phyloP scores from a whole-genome alignment of 2,113 vertebrate species.

The Sialia sialis region DNA sequence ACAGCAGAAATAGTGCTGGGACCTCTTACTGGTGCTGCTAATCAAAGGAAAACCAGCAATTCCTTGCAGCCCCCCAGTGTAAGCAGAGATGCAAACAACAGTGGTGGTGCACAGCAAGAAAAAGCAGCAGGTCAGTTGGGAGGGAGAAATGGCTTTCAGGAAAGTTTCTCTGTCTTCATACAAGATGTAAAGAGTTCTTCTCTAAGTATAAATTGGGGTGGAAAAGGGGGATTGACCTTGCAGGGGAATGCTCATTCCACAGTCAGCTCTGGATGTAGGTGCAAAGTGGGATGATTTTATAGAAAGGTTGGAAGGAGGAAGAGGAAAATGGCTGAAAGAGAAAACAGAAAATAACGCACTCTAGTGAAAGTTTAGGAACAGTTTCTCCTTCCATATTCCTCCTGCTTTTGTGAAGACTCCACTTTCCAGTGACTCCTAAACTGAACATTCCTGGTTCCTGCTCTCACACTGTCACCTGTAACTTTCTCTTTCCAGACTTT shows the following conservation, averaged over 20 bases:
- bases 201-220: background rate
- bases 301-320: background rate
- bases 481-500: background rate
- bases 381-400: background rate
- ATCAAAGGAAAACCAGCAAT: background rate
- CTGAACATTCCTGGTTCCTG: background rate
- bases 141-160: background rate
- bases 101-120: background rate
- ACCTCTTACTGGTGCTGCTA: background rate
- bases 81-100: background rate
- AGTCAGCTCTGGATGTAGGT: background rate
- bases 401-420: background rate
- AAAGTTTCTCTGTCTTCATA: background rate
- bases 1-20: background rate
- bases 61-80: background rate
- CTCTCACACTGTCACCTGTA: background rate
- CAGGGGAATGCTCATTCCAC: background rate
- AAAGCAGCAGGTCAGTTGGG: background rate
- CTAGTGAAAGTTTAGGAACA: background rate
- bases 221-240: background rate
- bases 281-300: background rate
- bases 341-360: background rate
- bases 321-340: background rate
- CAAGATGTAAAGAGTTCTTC: background rate
- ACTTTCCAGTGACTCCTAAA: background rate